A percentile compares a stretch with the other conserved stretches of the same genome.
Evolutionary conservation across 1,140 invertebrate genomes (phyloP).

Genomic region (Amyelois transitella): DNA sequence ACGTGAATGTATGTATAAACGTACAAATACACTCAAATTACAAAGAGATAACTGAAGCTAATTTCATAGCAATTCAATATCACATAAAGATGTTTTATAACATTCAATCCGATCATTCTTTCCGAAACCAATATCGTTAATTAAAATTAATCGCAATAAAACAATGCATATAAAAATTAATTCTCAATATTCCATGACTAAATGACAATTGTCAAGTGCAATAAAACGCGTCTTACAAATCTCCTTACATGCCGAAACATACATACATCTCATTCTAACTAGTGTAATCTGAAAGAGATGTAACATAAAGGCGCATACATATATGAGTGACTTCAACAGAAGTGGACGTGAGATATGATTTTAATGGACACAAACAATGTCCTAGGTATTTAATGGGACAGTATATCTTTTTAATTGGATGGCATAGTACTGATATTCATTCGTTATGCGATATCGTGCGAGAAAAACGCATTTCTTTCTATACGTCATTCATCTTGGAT

Average conservation of each 20-base stretch:
- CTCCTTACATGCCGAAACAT: background rate
- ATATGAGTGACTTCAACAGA: conserved; percentile 37
- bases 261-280: background rate
- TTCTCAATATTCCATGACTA: background rate
- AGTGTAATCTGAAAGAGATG: background rate
- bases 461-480: conserved; percentile 42
- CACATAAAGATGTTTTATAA: background rate
- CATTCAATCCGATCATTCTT: background rate
- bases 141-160: background rate
- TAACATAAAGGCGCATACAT: conserved; percentile 1
- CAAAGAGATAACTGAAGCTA: background rate
- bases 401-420: conserved; percentile 61
- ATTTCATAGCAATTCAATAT: background rate
- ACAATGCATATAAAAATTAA: background rate
- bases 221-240: background rate
- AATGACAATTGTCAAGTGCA: background rate
- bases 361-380: conserved; percentile 43
- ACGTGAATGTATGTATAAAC: too few relatives aligned
- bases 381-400: conserved; percentile 39
- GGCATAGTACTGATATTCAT: conserved; percentile 40
- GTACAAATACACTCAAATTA: too few relatives aligned
- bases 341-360: conserved; percentile 52
- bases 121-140: background rate
- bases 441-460: conserved; percentile 34
- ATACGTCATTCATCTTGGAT: background rate